A percentile compares a stretch with the other conserved stretches of the same genome.
Evolutionary conservation across 53 echinoderm and acorn worm species (phyloP).

Genomic region (Paracentrotus lividus): DNA sequence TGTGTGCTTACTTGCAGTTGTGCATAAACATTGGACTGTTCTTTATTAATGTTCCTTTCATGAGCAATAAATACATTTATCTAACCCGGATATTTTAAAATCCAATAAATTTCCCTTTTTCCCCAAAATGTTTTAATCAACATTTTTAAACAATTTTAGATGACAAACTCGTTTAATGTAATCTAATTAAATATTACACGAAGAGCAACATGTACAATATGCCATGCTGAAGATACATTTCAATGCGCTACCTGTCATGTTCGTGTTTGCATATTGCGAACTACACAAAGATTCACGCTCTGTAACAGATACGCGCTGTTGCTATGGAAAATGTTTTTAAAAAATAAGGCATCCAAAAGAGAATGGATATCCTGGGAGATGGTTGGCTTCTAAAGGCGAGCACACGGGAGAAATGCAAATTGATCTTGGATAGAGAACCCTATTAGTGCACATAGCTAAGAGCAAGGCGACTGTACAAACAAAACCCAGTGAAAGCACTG

Average conservation of each 20-base stretch:
- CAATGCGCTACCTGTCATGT: not conserved
- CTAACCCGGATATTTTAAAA: too few species aligned
- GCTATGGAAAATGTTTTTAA: conserved; percentile 39
- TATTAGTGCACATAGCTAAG: conserved; percentile 64
- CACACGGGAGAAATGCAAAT: conserved; percentile 43
- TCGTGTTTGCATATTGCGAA: conserved; percentile 26
- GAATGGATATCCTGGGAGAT: conserved; percentile 32
- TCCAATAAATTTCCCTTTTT: too few species aligned
- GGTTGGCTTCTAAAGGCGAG: not conserved
- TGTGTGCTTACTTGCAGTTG: not conserved
- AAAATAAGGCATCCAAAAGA: conserved; percentile 22
- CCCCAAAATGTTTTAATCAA: too few species aligned
- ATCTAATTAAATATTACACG: not conserved
- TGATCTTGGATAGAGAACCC: conserved; percentile 36
- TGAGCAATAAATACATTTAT: too few species aligned
- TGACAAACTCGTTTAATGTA: not conserved
- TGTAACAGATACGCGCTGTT: conserved; percentile 46
- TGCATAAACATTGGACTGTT: not conserved
- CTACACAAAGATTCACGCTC: conserved; percentile 31
- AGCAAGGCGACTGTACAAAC: conserved; percentile 74
- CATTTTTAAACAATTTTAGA: not conserved
- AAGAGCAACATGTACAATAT: not conserved
- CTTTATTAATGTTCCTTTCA: too few species aligned
- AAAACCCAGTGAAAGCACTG: not conserved
- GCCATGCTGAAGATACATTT: not conserved